Evolutionary conservation across 2,888 invertebrate genomes (phyloP).

Genomic region (Brachylomia viminalis): DNA sequence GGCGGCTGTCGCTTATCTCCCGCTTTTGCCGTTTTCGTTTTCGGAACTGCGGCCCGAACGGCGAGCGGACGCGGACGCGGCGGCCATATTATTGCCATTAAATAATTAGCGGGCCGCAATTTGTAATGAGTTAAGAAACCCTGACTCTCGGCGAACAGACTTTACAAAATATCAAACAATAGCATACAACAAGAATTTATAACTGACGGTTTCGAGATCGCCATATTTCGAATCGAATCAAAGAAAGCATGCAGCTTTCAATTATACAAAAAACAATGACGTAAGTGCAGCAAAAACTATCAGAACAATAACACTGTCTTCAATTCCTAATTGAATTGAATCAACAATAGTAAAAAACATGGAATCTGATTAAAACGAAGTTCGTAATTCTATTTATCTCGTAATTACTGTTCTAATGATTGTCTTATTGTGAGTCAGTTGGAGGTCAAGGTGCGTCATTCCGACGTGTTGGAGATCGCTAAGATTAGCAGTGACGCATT

Average conservation of each 20-base stretch:
- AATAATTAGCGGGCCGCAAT: too few species aligned
- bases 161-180: not conserved
- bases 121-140: too few species aligned
- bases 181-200: not conserved
- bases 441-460: constrained; percentile 80
- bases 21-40: too few species aligned
- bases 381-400: constrained; percentile 45
- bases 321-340: constrained; percentile 35
- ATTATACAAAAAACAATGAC: not conserved
- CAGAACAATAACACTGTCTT: constrained; percentile 13
- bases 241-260: constrained; percentile 3
- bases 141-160: too few species aligned
- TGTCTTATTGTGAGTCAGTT: constrained; percentile 75
- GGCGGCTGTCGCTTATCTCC: too few species aligned
- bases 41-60: too few species aligned
- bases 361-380: constrained; percentile 31
- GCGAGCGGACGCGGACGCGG: too few species aligned
- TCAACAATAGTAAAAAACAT: constrained; percentile 38
- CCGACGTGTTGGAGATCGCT: constrained; percentile 72
- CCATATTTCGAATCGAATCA: not conserved
- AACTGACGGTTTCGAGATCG: not conserved
- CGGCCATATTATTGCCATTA: too few species aligned
- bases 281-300: not conserved
- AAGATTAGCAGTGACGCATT: constrained; percentile 86
- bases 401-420: constrained; percentile 70